phyloP scores from a whole-genome alignment of 2,797 vertebrate species.

The Trachurus trachurus region DNA sequence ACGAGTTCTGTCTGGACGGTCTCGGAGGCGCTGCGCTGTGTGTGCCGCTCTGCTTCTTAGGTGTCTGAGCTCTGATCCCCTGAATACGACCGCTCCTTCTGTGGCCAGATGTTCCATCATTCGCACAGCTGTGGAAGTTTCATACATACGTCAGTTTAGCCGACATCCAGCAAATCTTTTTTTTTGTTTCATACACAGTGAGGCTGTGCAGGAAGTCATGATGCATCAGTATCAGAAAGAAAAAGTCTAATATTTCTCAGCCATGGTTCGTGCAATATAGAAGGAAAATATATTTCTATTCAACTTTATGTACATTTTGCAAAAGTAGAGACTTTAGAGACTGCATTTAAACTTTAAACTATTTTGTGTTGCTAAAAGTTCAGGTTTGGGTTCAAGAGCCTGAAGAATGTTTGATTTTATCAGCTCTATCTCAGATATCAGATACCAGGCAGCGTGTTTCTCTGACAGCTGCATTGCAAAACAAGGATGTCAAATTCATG shows the following conservation, averaged over 20 bases:
- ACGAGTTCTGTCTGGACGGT: slow-evolving; percentile 47
- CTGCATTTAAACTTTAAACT: no score
- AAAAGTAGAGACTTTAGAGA: no score
- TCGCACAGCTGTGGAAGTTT: slow-evolving; percentile 50
- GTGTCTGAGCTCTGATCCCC: slow-evolving; percentile 34
- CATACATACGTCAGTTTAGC: not conserved
- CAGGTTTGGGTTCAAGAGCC: no score
- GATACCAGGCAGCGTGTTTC: no score
- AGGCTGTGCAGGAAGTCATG: no score
- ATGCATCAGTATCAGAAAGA: not conserved
- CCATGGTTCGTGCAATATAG: not conserved
- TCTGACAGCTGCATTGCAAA: no score
- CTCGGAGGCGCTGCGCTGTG: slow-evolving; percentile 33
- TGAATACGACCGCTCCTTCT: slow-evolving; percentile 67
- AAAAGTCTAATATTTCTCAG: not conserved
- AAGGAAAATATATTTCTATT: not conserved
- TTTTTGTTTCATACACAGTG: not conserved
- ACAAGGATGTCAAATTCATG: no score
- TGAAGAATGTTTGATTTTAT: no score
- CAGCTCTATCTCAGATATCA: no score
- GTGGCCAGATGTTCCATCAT: slow-evolving; percentile 57
- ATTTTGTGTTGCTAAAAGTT: no score
- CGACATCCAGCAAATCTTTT: not conserved
- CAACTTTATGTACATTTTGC: no score
- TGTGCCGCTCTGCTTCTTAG: slow-evolving; percentile 24